Conservation (phyloP, 2,888 invertebrate species). For the Amphimallon solstitiale region DNA sequence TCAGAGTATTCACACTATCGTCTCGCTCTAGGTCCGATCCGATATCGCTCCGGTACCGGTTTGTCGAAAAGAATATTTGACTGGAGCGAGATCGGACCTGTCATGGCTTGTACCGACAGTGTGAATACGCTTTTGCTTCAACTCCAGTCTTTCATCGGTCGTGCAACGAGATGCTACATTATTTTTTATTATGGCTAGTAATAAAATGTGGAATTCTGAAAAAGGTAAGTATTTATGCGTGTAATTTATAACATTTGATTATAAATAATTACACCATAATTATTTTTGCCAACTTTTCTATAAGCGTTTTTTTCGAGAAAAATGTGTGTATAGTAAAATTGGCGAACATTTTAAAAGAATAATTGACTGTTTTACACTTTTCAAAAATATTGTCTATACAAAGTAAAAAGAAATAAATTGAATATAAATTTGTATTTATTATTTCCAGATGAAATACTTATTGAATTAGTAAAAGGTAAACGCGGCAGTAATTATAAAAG, state of each 20-base stretch:
- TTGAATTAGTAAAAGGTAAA: constrained; percentile 13
- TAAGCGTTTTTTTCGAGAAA: not conserved
- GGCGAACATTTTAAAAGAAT: not conserved
- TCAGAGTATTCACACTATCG: constrained; percentile 11
- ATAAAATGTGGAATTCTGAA: no score
- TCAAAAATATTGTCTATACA: no score
- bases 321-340: not conserved
- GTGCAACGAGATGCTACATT: no score
- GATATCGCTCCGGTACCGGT: constrained; percentile 9
- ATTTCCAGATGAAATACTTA: not conserved
- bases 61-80: constrained; percentile 14
- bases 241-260: constrained; percentile 9
- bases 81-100: constrained; percentile 19
- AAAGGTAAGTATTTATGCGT: no score
- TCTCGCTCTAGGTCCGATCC: constrained; percentile 17
- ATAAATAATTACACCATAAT: constrained; percentile 1
- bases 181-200: no score
- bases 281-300: not conserved
- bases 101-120: constrained; percentile 17
- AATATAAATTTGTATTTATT: constrained; percentile 7
- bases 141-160: constrained; percentile 20
- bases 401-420: not conserved
- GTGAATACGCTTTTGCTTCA: constrained; percentile 19
- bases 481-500: not conserved
- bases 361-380: no score